Percentiles rank a stretch among this genome's conserved stretches.
These are phyloP conservation scores for Drosophila pegasa DNA, from an alignment of 2,888 invertebrate species.

Conservation along the genomic window DNA sequence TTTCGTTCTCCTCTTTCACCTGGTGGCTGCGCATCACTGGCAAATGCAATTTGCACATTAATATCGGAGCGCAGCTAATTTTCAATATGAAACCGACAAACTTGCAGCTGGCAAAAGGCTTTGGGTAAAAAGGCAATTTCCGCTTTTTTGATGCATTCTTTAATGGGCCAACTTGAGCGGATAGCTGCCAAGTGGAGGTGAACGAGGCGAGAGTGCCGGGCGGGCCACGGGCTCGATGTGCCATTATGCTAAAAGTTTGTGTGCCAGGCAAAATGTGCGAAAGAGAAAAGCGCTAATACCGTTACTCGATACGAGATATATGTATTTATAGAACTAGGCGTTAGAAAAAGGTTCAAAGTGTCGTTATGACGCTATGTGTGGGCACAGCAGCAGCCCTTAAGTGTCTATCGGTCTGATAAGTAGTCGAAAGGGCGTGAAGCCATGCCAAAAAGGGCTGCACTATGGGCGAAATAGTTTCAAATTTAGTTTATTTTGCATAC, in stretches of 20 bases:
- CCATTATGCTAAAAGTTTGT: slow-evolving; percentile 66
- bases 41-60: slow-evolving; percentile 66
- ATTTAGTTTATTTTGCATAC: background rate
- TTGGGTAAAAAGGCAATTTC: slow-evolving; percentile 68
- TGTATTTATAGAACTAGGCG: slow-evolving; percentile 19
- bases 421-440: slow-evolving; percentile 3
- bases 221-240: slow-evolving; percentile 36
- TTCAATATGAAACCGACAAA: slow-evolving; percentile 66
- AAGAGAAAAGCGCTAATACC: slow-evolving; percentile 38
- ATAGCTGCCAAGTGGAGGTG: slow-evolving; percentile 17
- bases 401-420: background rate
- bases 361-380: slow-evolving; percentile 31
- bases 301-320: slow-evolving; percentile 46
- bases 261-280: slow-evolving; percentile 45
- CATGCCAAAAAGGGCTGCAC: background rate
- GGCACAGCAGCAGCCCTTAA: slow-evolving; percentile 4
- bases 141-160: slow-evolving; percentile 63
- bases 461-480: background rate
- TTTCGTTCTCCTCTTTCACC: slow-evolving; percentile 22
- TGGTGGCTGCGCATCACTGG: slow-evolving; percentile 48
- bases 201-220: background rate
- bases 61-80: slow-evolving; percentile 67
- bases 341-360: slow-evolving; percentile 27
- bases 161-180: slow-evolving; percentile 48
- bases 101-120: slow-evolving; percentile 61